phyloP scores from a whole-genome alignment of 1,140 invertebrate species.

The Heliothis virescens region DNA sequence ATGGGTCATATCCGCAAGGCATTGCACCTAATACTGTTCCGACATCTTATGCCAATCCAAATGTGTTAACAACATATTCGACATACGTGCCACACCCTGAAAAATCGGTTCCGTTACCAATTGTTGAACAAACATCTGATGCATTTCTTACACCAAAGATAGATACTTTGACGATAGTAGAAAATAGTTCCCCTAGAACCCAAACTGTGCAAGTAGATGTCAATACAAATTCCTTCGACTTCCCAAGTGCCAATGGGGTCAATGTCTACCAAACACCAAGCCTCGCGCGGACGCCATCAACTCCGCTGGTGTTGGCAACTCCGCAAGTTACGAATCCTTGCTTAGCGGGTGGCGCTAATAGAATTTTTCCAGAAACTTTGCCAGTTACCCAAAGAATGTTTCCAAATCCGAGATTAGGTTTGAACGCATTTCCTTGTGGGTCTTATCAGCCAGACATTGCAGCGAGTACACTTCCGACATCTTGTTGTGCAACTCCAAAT shows the following conservation, averaged over 20 bases:
- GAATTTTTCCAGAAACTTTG: no score
- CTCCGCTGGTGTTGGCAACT: neutral
- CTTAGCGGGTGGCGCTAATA: no score
- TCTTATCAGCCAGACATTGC: neutral
- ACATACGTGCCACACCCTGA: neutral
- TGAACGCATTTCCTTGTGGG: neutral
- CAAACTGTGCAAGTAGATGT: neutral
- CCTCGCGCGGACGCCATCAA: neutral
- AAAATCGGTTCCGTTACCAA: neutral
- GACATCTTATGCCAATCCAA: neutral
- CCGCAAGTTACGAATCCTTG: no score
- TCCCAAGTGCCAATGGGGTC: neutral
- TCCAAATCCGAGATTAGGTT: no score
- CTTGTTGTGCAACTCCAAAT: neutral
- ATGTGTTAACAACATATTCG: neutral
- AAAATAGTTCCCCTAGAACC: neutral
- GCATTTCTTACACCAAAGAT: neutral
- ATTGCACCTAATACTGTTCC: neutral
- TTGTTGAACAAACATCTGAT: neutral
- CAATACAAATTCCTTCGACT: no score
- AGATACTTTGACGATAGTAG: neutral
- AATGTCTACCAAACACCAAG: constrained; percentile 20
- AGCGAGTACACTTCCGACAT: neutral
- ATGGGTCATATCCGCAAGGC: neutral
- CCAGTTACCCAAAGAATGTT: no score